These are phyloP conservation scores for Probaryconus sp. DNA, from an alignment of 1,140 invertebrate species.

Conservation along the genomic window DNA sequence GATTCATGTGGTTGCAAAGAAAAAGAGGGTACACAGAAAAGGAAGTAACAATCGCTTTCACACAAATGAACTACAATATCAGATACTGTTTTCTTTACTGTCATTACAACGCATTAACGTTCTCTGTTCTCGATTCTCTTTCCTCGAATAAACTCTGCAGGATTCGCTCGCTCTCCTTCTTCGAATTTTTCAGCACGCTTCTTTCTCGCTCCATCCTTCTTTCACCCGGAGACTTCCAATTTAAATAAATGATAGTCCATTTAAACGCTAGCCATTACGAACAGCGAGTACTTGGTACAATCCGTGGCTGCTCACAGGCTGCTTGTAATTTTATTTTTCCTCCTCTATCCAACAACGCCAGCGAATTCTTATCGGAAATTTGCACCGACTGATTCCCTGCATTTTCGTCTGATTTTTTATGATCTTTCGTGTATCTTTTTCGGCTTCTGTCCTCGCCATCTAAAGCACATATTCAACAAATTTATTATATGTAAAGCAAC, in stretches of 20 bases:
- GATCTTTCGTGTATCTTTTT: constrained; percentile 15
- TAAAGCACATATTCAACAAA: background rate
- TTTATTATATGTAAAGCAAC: too few species aligned
- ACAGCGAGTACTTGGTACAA: constrained; percentile 64
- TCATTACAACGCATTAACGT: constrained; percentile 49
- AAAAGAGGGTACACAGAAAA: constrained; percentile 6
- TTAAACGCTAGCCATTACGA: constrained; percentile 72
- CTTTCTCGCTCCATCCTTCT: constrained; percentile 27
- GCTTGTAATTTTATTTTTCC: constrained; percentile 72
- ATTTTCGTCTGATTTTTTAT: constrained; percentile 25
- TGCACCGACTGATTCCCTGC: constrained; percentile 63
- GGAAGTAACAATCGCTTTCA: constrained; percentile 21
- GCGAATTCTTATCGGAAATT: constrained; percentile 73
- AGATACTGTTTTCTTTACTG: constrained; percentile 41
- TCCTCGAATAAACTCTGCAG: constrained; percentile 9
- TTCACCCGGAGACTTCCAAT: constrained; percentile 61
- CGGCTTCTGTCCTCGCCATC: too few species aligned
- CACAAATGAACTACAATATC: constrained; percentile 42
- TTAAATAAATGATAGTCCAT: constrained; percentile 74
- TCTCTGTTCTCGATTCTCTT: constrained; percentile 29
- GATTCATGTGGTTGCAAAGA: background rate
- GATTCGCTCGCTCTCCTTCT: constrained; percentile 12
- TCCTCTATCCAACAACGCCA: constrained; percentile 58
- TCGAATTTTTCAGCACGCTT: constrained; percentile 31
- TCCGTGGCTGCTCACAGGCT: constrained; percentile 39